These are phyloP conservation scores for Botia almorhae DNA, from an alignment of 2,797 vertebrate species.

Conservation along the genomic window DNA sequence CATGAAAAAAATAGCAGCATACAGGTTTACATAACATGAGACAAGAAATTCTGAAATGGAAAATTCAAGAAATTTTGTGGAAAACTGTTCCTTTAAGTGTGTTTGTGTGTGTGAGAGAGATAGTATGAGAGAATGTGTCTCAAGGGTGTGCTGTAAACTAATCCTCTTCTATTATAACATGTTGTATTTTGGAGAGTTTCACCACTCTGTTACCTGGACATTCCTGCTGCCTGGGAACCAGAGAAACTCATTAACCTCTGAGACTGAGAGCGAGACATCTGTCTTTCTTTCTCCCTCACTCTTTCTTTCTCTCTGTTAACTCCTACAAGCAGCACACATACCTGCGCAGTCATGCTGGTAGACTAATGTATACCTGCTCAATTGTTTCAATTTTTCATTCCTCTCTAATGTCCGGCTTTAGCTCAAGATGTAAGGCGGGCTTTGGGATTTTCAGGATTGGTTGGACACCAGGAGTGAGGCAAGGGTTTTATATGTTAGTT, in stretches of 20 bases:
- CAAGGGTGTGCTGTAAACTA: conserved; percentile 50
- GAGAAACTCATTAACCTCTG: conserved; percentile 64
- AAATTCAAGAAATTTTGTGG: no score
- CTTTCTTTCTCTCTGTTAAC: conserved; percentile 62
- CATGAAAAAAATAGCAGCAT: no score
- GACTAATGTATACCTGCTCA: conserved; percentile 27
- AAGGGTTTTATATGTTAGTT: no score
- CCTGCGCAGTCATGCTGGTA: conserved; percentile 52
- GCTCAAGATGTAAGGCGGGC: conserved; percentile 2
- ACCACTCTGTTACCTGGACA: conserved; percentile 67
- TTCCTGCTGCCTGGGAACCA: conserved; percentile 76
- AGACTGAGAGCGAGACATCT: conserved; percentile 52
- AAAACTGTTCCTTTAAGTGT: not conserved
- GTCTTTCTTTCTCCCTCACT: conserved; percentile 63
- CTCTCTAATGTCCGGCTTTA: conserved; percentile 26
- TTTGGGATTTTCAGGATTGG: not conserved
- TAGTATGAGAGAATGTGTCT: conserved; percentile 54
- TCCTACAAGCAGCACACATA: conserved; percentile 37
- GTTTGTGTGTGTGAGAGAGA: conserved; percentile 43
- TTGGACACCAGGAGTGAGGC: no score
- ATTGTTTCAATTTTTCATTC: conserved; percentile 27
- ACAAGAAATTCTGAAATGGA: no score
- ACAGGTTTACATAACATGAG: no score
- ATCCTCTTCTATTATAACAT: conserved; percentile 58
- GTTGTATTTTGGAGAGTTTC: conserved; percentile 57